A percentile compares a stretch with the other conserved stretches of the same genome.
Evolutionary conservation across 2,113 vertebrate species (phyloP).

Genomic region (Epinephelus lanceolatus): DNA sequence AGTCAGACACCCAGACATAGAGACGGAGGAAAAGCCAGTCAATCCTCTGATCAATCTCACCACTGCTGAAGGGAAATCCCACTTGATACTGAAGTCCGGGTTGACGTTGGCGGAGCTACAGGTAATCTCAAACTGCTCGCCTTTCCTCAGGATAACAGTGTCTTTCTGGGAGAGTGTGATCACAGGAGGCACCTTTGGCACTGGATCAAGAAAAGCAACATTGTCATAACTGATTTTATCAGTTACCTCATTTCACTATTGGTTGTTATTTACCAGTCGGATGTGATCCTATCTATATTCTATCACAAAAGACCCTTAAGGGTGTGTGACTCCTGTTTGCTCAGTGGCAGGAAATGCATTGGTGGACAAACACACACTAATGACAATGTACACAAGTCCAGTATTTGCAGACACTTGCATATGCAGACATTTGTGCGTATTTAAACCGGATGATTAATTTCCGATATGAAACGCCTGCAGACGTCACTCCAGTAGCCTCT

Average conservation of each 20-base stretch:
- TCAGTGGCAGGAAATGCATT: not conserved
- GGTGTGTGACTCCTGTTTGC: not conserved
- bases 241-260: not conserved
- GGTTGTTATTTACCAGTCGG: slow-evolving; percentile 6
- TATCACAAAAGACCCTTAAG: not conserved
- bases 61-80: slow-evolving; percentile 75
- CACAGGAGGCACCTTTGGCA: slow-evolving; percentile 72
- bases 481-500: slow-evolving; percentile 22
- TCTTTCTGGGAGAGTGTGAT: slow-evolving; percentile 76
- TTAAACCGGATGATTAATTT: slow-evolving; percentile 31
- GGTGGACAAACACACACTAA: not conserved
- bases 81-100: slow-evolving; percentile 79
- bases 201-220: slow-evolving; percentile 58
- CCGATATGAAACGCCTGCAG: slow-evolving; percentile 22
- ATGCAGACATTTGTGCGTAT: not conserved
- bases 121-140: slow-evolving; percentile 77
- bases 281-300: not conserved
- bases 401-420: slow-evolving; percentile 14
- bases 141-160: slow-evolving; percentile 76
- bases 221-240: not conserved
- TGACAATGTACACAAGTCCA: not conserved
- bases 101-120: slow-evolving; percentile 83
- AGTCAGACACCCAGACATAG: not conserved
- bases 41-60: slow-evolving; percentile 66
- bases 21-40: not conserved